Base-by-base conservation (phyloP, 2,797 vertebrate species). In the Thunnus albacares region DNA sequence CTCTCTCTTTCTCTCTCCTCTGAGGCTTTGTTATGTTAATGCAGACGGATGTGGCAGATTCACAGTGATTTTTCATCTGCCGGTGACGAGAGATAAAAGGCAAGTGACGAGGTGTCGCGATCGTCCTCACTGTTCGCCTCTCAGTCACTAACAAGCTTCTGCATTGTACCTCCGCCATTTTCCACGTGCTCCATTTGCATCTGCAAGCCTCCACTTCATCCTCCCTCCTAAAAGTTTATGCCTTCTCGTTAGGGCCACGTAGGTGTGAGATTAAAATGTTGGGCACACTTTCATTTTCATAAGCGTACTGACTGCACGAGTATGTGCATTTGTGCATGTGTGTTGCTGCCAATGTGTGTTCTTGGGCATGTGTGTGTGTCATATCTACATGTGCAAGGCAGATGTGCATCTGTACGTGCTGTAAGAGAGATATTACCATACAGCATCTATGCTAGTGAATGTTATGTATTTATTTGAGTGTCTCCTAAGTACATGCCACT, bases 11-110 rank as follows among this genome's bases (percentile, higher is more conserved):
- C 95, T 95, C 95, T 93, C 95, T 93, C 96, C 95, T 97, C 92
- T 71, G 93, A 95, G 96, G 96, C 97, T 99, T 98, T 99, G 97
- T 98, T 98, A 98, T 99, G 97, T 96, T 98, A 99, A 99, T 99
- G 96, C 94, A 85, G 95, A 96, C 96, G 97, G 97, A 98, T 97
- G 97, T 97, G 96, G 97, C 96, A 96, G 97, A 97, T 98, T 97
- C 97, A 95, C 96, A 96, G 97, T 97, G 97, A 98, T 98, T 98
- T 97, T 96, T 97, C 95, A 97, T 98, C 97, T 96, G 97, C 96
- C 95, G 96, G 96, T 97, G 94, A 95, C 91, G 96, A 97, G 96
- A 97, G 97, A 98, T 98, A 97, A 98, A 98, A 99, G 97, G 96
- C 96, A 96, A 96, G 96, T 98, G 97, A 98, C 97, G 97, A 98